Evolutionary conservation across 2,797 vertebrate species (phyloP).

Genomic region (Ibycter americanus): DNA sequence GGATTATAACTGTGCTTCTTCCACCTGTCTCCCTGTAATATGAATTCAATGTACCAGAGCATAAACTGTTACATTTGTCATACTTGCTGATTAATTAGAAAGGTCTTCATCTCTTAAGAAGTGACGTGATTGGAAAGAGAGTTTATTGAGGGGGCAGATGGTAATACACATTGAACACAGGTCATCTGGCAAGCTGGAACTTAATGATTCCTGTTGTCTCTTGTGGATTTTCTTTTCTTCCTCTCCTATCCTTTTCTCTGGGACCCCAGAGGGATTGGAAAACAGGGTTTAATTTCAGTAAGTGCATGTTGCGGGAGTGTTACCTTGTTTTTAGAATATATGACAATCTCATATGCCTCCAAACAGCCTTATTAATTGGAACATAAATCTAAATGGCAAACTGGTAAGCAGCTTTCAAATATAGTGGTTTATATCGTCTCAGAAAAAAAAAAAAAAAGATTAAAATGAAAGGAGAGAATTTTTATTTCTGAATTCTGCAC

Average conservation of each 20-base stretch:
- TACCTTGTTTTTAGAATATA: background rate
- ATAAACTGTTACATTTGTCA: background rate
- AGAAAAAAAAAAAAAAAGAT: background rate
- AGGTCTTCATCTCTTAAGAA: background rate
- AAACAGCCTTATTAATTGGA: background rate
- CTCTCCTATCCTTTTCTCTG: background rate
- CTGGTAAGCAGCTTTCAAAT: background rate
- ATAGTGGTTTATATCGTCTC: background rate
- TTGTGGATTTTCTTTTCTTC: background rate
- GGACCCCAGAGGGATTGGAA: background rate
- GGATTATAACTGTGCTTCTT: background rate
- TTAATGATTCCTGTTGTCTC: background rate
- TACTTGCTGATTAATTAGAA: background rate
- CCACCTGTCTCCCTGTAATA: background rate
- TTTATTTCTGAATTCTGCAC: background rate
- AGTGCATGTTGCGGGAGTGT: background rate
- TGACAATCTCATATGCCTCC: background rate
- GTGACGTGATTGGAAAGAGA: background rate
- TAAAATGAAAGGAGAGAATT: background rate
- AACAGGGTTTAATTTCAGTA: background rate
- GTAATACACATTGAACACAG: background rate
- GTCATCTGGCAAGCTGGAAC: background rate
- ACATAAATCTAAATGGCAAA: background rate
- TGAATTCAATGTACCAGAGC: background rate
- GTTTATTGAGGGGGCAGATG: background rate